Evolutionary conservation across 2,113 vertebrate species (phyloP), one percentile per base, ranked within the genome.

Genomic region (Petrocephalus zakoni): DNA sequence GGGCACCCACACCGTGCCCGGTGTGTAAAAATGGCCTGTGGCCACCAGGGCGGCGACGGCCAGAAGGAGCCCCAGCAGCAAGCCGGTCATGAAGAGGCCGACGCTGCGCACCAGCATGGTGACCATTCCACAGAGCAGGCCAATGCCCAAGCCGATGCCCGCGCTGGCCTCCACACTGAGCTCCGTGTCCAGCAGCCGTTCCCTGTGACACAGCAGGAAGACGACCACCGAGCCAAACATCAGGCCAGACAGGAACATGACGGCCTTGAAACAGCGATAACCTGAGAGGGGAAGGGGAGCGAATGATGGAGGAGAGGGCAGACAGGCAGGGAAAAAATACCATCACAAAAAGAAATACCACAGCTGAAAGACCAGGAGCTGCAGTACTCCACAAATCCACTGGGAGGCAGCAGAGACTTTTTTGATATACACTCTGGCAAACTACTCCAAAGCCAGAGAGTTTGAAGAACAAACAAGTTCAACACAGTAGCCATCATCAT

Each of bases 201-300:
- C 96, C 86, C 94, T 94, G 88, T 97, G 95, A 94, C 97, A 97
- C 29, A 98, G 90, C 52, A 96, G 92, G 90, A 97, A 96, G 78
- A 96, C 94, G 22, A 96, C 93, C 13, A 91, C 92, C 0, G 96
- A 95, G 89, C 97, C 96, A 2, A 95, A 94, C 89, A 96, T 91
- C 92, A 97, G 96, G 37, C 97, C 97, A 0, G 96, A 97, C 55
- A 98, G 94, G 94, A 98, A 98, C 96, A 97, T 96, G 88, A 97
- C 95, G 90, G 97, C 95, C 93, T 96, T 97, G 92, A 97, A 97
- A 92, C 96, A 98, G 91, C 97, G 95, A 89, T 97, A 98, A 56
- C 97, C 97, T 97, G 89, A 0, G 10, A 81, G 84, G 17, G 78
- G 21, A 87, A 5, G 53, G n/a, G 72, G n/a, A 53, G 17, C 47